A percentile compares a stretch with the other conserved stretches of the same genome.
Conservation (phyloP, 37 sponge, comb jelly and placozoan species). For the Sycon ciliatum region DNA sequence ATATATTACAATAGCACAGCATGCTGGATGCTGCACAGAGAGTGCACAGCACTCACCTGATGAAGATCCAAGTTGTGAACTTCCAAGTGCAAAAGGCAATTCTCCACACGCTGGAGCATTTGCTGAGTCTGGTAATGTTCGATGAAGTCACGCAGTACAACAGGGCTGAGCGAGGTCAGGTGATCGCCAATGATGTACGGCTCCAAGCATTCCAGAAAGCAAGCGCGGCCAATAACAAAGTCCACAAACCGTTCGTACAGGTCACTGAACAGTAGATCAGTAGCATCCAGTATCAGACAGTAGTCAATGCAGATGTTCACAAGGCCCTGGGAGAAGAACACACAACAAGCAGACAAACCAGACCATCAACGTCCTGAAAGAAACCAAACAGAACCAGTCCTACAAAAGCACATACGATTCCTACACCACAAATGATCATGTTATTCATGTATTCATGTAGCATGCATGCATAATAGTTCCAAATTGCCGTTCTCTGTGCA, state of each 20-base stretch:
- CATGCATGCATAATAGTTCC: no score
- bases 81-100: constrained; percentile 24
- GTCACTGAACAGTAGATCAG: constrained; percentile 17
- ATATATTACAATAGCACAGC: constrained; percentile 65
- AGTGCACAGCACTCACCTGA: constrained; percentile 54
- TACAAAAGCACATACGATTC: no score
- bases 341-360: not conserved
- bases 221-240: constrained; percentile 37
- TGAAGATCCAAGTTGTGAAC: constrained; percentile 21
- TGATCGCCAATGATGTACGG: constrained; percentile 33
- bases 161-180: constrained; percentile 31
- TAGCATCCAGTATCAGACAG: constrained; percentile 10
- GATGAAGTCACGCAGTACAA: constrained; percentile 55
- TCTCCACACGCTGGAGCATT: constrained; percentile 1
- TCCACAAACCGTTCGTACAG: constrained; percentile 28
- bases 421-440: no score
- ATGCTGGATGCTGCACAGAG: constrained; percentile 50
- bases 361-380: no score
- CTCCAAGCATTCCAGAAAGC: constrained; percentile 48
- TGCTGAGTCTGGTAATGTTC: constrained; percentile 2
- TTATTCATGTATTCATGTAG: no score
- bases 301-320: constrained; percentile 10
- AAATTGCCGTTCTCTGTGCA: no score
- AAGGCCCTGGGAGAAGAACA: not conserved
- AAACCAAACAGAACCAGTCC: no score